Percentiles rank a stretch among this genome's conserved stretches.
These are phyloP conservation scores for Vireo griseus DNA, from an alignment of 2,797 vertebrate species.

Conservation along the genomic window DNA sequence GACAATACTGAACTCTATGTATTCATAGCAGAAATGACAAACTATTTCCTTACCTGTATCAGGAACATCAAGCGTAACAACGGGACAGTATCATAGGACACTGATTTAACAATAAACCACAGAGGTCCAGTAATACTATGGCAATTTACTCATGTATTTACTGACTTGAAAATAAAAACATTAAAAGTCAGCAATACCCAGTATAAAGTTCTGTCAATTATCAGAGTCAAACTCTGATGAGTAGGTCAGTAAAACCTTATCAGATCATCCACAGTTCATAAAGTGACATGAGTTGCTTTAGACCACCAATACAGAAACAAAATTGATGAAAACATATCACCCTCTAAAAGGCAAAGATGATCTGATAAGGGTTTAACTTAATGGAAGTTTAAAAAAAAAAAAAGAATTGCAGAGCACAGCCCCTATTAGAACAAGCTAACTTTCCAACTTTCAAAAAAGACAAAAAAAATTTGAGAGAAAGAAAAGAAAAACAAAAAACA, in stretches of 20 bases:
- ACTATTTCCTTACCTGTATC: constrained; percentile 90
- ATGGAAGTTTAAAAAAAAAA: constrained; percentile 48
- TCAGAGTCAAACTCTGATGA: constrained; percentile 73
- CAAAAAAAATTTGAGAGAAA: constrained; percentile 23
- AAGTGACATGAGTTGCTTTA: constrained; percentile 63
- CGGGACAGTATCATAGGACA: constrained; percentile 74
- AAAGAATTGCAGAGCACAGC: constrained; percentile 79
- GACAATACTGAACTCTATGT: constrained; percentile 71
- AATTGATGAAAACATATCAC: constrained; percentile 62
- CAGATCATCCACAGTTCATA: constrained; percentile 70
- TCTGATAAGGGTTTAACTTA: constrained; percentile 79
- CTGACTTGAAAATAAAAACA: constrained; percentile 68
- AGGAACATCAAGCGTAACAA: constrained; percentile 81
- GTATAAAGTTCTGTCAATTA: constrained; percentile 67
- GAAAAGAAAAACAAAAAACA: constrained; percentile 43
- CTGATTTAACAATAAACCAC: constrained; percentile 75
- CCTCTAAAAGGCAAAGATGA: constrained; percentile 68
- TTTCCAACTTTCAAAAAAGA: constrained; percentile 79
- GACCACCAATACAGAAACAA: constrained; percentile 60
- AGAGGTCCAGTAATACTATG: constrained; percentile 75
- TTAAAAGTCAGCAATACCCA: constrained; percentile 75
- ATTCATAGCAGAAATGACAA: constrained; percentile 69
- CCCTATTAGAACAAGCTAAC: constrained; percentile 83
- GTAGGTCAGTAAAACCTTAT: constrained; percentile 76
- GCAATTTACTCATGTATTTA: constrained; percentile 69